Conservation (phyloP, 2,113 vertebrate species). For the Pampusana beccarii region DNA sequence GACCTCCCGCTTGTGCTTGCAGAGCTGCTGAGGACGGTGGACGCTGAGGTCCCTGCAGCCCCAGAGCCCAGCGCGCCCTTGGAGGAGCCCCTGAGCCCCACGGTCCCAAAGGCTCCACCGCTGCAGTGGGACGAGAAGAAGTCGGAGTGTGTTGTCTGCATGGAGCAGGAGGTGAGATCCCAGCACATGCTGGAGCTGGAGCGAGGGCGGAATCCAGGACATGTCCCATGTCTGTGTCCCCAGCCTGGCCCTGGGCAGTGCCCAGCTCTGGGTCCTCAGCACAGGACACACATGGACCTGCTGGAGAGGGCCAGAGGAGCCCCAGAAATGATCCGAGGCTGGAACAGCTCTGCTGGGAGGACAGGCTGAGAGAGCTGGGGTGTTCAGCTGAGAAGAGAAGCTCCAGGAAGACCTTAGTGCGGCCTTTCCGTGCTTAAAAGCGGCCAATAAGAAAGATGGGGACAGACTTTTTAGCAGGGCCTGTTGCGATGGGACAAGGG, state of each 20-base stretch:
- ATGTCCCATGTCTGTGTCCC: fast-evolving
- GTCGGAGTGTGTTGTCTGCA: constrained; percentile 91
- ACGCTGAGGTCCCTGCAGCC: neutral
- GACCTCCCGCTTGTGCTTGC: neutral
- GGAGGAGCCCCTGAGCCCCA: neutral
- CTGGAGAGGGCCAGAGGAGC: too few relatives aligned
- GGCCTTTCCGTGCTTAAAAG: too few relatives aligned
- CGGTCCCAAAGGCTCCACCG: constrained; percentile 69
- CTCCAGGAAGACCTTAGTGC: too few relatives aligned
- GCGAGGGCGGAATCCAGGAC: neutral
- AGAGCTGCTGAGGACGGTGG: constrained; percentile 69
- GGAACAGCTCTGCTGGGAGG: too few relatives aligned
- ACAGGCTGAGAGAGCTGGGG: too few relatives aligned
- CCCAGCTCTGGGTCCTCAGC: too few relatives aligned
- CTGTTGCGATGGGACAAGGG: too few relatives aligned
- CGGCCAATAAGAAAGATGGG: too few relatives aligned
- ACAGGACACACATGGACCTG: too few relatives aligned
- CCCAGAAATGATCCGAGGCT: too few relatives aligned
- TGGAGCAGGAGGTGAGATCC: constrained; percentile 87
- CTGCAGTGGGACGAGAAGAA: constrained; percentile 65
- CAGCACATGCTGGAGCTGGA: neutral
- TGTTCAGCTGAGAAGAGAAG: too few relatives aligned
- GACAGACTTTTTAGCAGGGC: too few relatives aligned
- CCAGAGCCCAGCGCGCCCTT: constrained; percentile 64
- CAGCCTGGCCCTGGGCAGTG: neutral